Evolutionary conservation across 1,140 invertebrate genomes (phyloP), one percentile per base, ranked within the genome.

Genomic region (Heliconius congener): DNA sequence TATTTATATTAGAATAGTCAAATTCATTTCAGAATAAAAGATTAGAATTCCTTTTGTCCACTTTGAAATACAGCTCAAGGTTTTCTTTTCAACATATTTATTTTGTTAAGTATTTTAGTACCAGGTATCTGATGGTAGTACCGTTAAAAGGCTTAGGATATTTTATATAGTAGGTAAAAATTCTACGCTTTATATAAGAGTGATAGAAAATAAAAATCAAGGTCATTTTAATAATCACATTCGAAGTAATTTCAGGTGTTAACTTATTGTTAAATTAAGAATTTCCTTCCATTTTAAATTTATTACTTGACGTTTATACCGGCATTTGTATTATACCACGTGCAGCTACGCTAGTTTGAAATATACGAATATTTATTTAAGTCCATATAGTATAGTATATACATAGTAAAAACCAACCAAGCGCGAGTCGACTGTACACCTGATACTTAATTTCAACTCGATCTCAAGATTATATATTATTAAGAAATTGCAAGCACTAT

Each of bases 91-190:
- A 27, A 60, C n/a, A 60, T 60, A 52, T 52, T 19, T 60, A 60
- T 60, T 60, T 60, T 60, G 55, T 60, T 60, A 23, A 60, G 55
- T 60, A 60, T 60, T 11, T 60, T 23, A 27, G 55, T 60, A 23
- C 55, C 55, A 60, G 55, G n/a, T 60, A 60, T 23, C 55, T 60
- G 55, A 60, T 60, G n/a, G 55, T 60, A n/a, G 55, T 23, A 60
- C 55, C 55, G 23, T 60, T 60, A 60, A 60, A 60, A 23, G 55
- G 8, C 11, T 23, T 60, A 23, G 55, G 55, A 23, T 11, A 27
- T 60, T 3, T 60, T 27, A n/a, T 60, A 60, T 9, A 60, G 6
- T 52, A 5, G 16, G 50, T 18, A 52, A 52, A 16, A 19, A 19
- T 52, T 11, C n/a, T 60, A 23, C 8, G 23, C 55, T 23, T 52